Evolutionary conservation across 1,140 invertebrate species (phyloP).

Genomic region (Listronotus oregonensis): DNA sequence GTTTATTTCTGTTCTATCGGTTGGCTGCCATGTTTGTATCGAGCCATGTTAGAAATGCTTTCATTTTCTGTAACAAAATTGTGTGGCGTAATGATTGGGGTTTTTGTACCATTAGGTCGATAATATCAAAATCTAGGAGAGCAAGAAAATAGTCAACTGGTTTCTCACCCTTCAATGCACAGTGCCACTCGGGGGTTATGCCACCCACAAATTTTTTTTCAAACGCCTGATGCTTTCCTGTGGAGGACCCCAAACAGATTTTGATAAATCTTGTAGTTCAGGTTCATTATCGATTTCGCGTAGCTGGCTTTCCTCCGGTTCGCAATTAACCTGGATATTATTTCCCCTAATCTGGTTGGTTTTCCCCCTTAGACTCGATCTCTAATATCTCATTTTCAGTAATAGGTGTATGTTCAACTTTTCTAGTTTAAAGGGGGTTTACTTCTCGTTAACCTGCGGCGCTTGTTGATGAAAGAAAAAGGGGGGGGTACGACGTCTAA

Average conservation of each 20-base stretch:
- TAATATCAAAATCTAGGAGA: slow-evolving; percentile 12
- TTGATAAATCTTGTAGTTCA: too few species aligned
- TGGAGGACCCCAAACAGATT: neutral
- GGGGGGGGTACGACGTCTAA: too few species aligned
- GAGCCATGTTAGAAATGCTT: neutral
- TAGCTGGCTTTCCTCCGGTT: too few species aligned
- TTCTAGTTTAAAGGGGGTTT: too few species aligned
- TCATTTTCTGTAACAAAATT: slow-evolving; percentile 1
- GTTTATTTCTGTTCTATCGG: slow-evolving; percentile 5
- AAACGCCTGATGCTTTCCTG: slow-evolving; percentile 17
- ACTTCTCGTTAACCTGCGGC: too few species aligned
- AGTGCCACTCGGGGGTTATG: slow-evolving; percentile 3
- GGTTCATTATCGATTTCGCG: too few species aligned
- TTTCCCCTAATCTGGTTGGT: too few species aligned
- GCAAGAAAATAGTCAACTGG: slow-evolving; percentile 6
- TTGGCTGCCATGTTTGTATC: slow-evolving; percentile 9
- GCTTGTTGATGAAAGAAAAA: too few species aligned
- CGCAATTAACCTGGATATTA: too few species aligned
- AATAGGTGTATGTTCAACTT: too few species aligned
- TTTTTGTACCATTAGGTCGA: neutral
- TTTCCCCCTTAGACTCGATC: too few species aligned
- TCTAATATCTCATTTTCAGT: too few species aligned
- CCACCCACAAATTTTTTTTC: slow-evolving; percentile 13
- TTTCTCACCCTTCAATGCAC: neutral
- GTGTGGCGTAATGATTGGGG: slow-evolving; percentile 4